Evolutionary conservation across 1,140 invertebrate species (phyloP), one percentile per base, ranked within the genome.

Genomic region (Lordiphosa clarofinis): DNA sequence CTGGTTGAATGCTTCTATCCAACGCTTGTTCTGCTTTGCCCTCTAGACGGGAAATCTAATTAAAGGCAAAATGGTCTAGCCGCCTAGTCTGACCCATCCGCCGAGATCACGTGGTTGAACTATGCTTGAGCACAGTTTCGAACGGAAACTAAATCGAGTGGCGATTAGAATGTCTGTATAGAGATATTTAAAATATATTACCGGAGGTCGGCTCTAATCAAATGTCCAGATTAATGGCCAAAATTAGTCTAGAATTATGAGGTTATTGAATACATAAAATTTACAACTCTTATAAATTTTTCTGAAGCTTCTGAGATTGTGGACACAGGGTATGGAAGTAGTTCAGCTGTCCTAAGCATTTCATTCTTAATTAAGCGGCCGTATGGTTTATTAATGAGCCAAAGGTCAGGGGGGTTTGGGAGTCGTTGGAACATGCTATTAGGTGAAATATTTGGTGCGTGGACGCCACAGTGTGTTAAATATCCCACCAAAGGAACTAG

Each of bases 101-200:
- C 40, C 37, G 15, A 24, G 43, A 75, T 81, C 75, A 82, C 75
- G 75, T 76, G 75, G 61, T 55, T 60, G 40, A 56, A 36, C 47
- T 56, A 19, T 42, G 40, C 42, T 55, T 44, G 37, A 58, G 28
- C 40, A 40, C 43, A 62, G n/a, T 15, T 33, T 24, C 12, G 11
- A 35, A 8, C 28, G 28, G 21, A 9, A 36, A 8, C 47, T 33
- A 9, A 49, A 42, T 7, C 39, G 24, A 12, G 21, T 11, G 5
- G 10, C 19, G 69, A 71, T 60, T 63, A 66, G 28, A 52, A 50
- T 21, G 8, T 31, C 8, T 44, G 10, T 44, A 8, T 31, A 11
- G 13, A 57, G 52, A 63, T 63, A 53, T 65, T 58, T 24, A 33
- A 70, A 74, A 74, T 75, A 75, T 74, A 74, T 75, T 59, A 36